These are phyloP conservation scores for Lasioglossum figueresi DNA, from an alignment of 2,888 invertebrate genomes.

Conservation along the genomic window DNA sequence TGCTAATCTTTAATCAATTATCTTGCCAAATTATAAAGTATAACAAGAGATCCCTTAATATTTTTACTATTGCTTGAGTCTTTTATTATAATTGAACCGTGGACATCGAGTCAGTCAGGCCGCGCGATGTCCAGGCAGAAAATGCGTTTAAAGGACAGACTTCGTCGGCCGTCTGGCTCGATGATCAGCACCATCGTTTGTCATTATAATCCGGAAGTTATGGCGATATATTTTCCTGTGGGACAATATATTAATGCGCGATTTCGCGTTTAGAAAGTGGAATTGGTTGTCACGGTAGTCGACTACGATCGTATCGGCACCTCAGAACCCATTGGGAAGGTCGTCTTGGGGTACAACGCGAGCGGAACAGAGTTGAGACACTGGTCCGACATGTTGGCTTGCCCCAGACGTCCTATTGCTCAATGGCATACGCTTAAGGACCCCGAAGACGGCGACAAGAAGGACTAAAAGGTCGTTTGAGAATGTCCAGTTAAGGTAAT, in stretches of 20 bases:
- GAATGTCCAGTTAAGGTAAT: constrained; percentile 68
- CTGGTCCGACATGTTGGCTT: constrained; percentile 99
- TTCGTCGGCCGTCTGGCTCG: not conserved
- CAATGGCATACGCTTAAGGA: constrained; percentile 99
- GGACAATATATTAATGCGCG: constrained; percentile 35
- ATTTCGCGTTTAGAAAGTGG: constrained; percentile 94
- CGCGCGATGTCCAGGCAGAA: not conserved
- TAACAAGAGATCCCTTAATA: constrained; percentile 6
- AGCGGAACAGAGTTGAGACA: constrained; percentile 99
- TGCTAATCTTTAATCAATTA: no score
- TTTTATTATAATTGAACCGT: not conserved
- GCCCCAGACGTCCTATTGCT: constrained; percentile 99
- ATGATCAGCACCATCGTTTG: not conserved
- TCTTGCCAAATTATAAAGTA: not conserved
- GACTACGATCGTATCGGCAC: constrained; percentile 99
- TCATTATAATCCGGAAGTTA: constrained; percentile 29
- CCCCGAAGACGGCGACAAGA: constrained; percentile 96
- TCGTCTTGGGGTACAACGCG: constrained; percentile 98
- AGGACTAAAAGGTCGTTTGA: constrained; percentile 86
- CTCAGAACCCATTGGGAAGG: constrained; percentile 99
- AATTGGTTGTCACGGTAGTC: constrained; percentile 99
- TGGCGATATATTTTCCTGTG: constrained; percentile 10
- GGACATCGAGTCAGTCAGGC: not conserved
- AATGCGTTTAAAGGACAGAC: not conserved
- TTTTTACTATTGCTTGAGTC: not conserved